phyloP scores from a whole-genome alignment of 2,797 vertebrate species.

The Aphelocoma californica region DNA sequence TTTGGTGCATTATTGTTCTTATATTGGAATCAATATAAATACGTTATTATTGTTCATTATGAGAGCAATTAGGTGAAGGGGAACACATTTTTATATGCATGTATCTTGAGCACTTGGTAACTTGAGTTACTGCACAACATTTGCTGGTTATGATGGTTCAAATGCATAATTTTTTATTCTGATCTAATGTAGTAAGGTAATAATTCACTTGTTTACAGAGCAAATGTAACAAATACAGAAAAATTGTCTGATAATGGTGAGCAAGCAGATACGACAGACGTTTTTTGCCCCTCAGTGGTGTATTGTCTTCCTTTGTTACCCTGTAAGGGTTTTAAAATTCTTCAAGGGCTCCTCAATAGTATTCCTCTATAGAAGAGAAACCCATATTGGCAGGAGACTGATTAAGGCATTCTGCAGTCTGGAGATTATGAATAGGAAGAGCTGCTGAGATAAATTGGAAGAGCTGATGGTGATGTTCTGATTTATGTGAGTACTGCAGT shows the following conservation, averaged over 20 bases:
- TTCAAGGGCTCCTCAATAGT: not conserved
- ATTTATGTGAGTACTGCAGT: not conserved
- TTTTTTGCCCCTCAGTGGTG: not conserved
- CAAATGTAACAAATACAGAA: not conserved
- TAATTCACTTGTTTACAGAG: not conserved
- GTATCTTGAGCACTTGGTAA: not conserved
- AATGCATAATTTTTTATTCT: not conserved
- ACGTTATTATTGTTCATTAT: not conserved
- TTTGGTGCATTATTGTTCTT: not conserved
- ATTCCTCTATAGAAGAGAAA: not conserved
- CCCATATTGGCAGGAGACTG: not conserved
- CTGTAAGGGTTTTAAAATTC: not conserved
- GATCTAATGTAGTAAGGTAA: not conserved
- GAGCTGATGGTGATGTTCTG: not conserved
- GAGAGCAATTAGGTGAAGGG: not conserved
- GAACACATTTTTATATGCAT: not conserved
- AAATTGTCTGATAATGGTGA: not conserved
- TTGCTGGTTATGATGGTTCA: not conserved
- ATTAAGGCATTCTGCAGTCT: not conserved
- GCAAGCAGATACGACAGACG: not conserved
- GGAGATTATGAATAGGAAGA: conserved; percentile 5
- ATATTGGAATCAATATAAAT: not conserved
- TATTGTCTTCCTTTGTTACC: not conserved
- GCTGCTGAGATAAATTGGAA: not conserved
- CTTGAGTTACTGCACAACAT: not conserved